phyloP scores from a whole-genome alignment of 2,888 invertebrate species.

The Trimorus sp. region DNA sequence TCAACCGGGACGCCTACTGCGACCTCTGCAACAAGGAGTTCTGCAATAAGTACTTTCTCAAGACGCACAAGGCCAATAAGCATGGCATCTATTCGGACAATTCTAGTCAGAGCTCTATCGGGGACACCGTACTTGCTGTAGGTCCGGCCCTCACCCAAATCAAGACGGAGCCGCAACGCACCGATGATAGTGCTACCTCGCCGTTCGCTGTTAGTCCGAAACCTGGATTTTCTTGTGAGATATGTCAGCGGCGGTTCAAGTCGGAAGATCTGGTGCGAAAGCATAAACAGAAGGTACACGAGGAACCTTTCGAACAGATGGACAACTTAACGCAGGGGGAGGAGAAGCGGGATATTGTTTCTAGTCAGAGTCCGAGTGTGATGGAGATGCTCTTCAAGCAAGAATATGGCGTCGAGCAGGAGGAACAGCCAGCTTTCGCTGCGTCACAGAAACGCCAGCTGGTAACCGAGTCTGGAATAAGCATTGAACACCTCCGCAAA shows the following conservation, averaged over 20 bases:
- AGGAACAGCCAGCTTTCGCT: conserved; percentile 73
- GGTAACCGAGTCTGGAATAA: conserved; percentile 88
- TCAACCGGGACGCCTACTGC: conserved; percentile 98
- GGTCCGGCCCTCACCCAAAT: conserved; percentile 56
- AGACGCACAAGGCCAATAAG: conserved; percentile 98
- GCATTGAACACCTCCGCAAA: conserved; percentile 88
- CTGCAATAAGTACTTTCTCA: conserved; percentile 98
- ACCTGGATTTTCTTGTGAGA: conserved; percentile 84
- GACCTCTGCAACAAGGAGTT: conserved; percentile 99
- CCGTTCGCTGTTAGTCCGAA: conserved; percentile 60
- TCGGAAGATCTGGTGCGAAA: conserved; percentile 88
- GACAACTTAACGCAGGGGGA: conserved; percentile 69
- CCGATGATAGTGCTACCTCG: conserved; percentile 35
- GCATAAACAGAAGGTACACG: conserved; percentile 87
- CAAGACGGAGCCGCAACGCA: conserved; percentile 61
- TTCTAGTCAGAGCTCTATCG: conserved; percentile 75
- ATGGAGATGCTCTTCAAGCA: conserved; percentile 79
- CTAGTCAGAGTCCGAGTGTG: conserved; percentile 75
- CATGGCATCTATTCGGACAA: conserved; percentile 93
- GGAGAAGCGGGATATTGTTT: conserved; percentile 70
- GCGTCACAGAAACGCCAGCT: conserved; percentile 81
- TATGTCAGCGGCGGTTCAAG: conserved; percentile 88
- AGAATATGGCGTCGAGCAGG: conserved; percentile 78
- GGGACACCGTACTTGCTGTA: conserved; percentile 54
- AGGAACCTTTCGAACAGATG: conserved; percentile 77